Evolutionary conservation across 2,888 invertebrate genomes (phyloP).

Genomic region (Cheilosia scutellata): DNA sequence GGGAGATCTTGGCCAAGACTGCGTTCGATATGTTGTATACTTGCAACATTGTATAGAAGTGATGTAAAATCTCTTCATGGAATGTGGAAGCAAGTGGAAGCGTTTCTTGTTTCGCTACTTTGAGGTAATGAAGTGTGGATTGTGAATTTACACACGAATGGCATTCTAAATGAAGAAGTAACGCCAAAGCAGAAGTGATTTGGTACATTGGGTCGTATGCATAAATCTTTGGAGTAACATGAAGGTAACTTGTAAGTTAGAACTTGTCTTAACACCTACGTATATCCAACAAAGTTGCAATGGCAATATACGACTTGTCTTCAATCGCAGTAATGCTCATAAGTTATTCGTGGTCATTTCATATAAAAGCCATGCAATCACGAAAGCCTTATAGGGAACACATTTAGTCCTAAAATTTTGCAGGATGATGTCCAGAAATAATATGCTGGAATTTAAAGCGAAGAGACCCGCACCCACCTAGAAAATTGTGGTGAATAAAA

Average conservation of each 20-base stretch:
- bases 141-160: background rate
- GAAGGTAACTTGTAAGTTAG: background rate
- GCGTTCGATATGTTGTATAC: slow-evolving; percentile 3
- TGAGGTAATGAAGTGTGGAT: background rate
- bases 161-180: background rate
- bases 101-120: slow-evolving; percentile 18
- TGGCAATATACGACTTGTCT: too few relatives aligned
- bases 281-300: background rate
- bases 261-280: background rate
- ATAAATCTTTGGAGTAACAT: background rate
- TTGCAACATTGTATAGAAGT: slow-evolving; percentile 35
- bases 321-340: too few relatives aligned
- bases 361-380: too few relatives aligned
- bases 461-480: too few relatives aligned
- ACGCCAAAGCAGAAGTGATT: background rate
- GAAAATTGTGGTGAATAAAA: too few relatives aligned
- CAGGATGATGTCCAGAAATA: too few relatives aligned
- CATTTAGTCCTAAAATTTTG: too few relatives aligned
- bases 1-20: slow-evolving; percentile 16
- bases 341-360: too few relatives aligned
- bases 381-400: too few relatives aligned
- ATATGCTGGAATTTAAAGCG: too few relatives aligned
- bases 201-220: background rate
- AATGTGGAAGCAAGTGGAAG: slow-evolving; percentile 41
- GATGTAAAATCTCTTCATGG: slow-evolving; percentile 11